Evolutionary conservation across 2,113 vertebrate species (phyloP), one percentile per base, ranked within the genome.

Genomic region (Marmota flaviventris): DNA sequence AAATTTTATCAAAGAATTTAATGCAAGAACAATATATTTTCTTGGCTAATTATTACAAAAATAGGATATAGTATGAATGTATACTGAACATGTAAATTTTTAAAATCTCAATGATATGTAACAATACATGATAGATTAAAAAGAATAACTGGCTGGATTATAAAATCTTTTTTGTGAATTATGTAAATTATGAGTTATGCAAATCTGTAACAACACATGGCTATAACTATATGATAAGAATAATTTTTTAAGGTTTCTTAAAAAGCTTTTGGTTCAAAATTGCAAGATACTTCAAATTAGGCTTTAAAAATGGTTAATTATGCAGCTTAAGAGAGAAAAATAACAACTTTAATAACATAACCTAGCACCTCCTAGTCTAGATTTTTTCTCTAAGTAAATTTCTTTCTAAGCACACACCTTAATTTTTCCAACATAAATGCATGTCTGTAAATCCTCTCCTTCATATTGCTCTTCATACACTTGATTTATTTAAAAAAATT

Each of bases 11-110:
- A 63, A 94, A 82, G 2, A 63, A 37, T 16, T 53, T 69, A 76
- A 92, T 87, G 32, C 0, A 89, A 95, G 20, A 94, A 73, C 58
- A 84, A 90, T 42, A 32, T 10, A 39, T 42, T 70, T 92, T 56
- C 63, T 86, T 86, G 92, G 18, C 2, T 79, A 75, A 9, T 85
- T 81, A 95, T 42, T 91, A 51, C 2, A 72, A 94, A 95, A 93
- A n/a, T 56, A 72, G 1, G 45, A 77, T 56, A 25, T 5, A 87
- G 13, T 39, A 39, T 85, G 29, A 84, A 72, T 58, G n/a, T 53
- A 42, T 63, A 29, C 27, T 77, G 24, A 48, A 95, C 39, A 61
- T 86, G 12, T 67, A 84, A 94, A 92, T 90, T 81, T 75, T 85
- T 72, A 61, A 93, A 93, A 81, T 27, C 4, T 24, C 25, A 85